Base-by-base conservation (phyloP, 2,113 vertebrate species). In the Apistogramma diplotaenia region DNA sequence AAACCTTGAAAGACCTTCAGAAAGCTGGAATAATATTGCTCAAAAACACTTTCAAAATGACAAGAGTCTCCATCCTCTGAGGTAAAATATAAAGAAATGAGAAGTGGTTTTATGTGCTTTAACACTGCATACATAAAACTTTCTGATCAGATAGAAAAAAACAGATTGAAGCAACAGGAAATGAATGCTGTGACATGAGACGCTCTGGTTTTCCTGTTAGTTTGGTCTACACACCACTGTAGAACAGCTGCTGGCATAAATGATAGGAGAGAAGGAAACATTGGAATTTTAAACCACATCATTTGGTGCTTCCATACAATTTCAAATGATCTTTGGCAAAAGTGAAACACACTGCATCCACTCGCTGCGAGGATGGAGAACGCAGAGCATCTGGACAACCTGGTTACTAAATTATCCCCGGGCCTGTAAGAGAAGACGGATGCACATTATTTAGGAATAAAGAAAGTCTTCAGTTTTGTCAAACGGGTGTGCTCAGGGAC, bases 251-350 rank as follows among this genome's bases (percentile, higher is more conserved):
- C 80, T 4, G 29, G 19, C 54, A 74, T 75, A 12, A 80, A 85
- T 74, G 86, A 83, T 31, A 29, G 60, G 77, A n/a, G 35, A 74
- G 55, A n/a, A 4, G 46, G 59, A 78, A 79, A 73, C 5, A 19
- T n/a, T 76, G 70, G 74, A 62, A 81, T 72, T 71, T 67, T 57
- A 77, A 78, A 75, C 19, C 10, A 13, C 51, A 35, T 72, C 13
- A 33, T 78, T 67, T 81, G 46, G 74, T n/a, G 18, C 25, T 10
- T 81, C 35, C 53, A 60, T 25, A 72, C 16, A 70, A 70, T 67
- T 18, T 71, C 8, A 59, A 29, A 49, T 21, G 25, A 37, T 65
- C 57, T 40, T 58, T 43, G 56, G 11, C 8, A 25, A 40, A 27
- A 61, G 13, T 12, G 18, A 54, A 61, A 21, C 7, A 57, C 13